Evolutionary conservation across 2,888 invertebrate genomes (phyloP).

Genomic region (Mythimna vitellina): DNA sequence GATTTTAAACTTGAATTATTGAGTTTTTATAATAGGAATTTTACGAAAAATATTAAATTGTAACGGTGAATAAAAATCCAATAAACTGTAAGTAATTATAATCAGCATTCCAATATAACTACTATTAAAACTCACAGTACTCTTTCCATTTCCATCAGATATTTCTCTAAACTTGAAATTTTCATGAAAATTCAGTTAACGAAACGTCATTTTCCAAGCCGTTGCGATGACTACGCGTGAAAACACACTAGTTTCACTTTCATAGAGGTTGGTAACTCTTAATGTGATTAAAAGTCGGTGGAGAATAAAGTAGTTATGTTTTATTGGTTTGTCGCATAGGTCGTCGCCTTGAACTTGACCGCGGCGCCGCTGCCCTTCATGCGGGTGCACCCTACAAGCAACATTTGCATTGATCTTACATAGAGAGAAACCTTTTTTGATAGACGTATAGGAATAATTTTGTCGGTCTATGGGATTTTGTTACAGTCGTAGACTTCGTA

Average conservation of each 20-base stretch:
- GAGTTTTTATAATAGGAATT: not conserved
- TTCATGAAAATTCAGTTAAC: not conserved
- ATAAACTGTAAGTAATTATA: not conserved
- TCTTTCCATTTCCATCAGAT: not conserved
- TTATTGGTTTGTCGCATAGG: conserved; percentile 60
- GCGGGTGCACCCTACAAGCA: conserved; percentile 40
- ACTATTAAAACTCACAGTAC: conserved; percentile 8
- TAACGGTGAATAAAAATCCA: not conserved
- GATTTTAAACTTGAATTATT: not conserved
- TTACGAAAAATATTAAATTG: not conserved
- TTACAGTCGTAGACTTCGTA: conserved; percentile 24
- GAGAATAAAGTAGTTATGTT: conserved; percentile 50
- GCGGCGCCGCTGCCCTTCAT: conserved; percentile 54
- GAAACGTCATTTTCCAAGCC: conserved; percentile 4
- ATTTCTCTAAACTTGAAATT: not conserved
- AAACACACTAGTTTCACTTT: conserved; percentile 8
- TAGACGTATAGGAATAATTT: not conserved
- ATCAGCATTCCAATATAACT: not conserved
- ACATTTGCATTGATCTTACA: conserved; percentile 38
- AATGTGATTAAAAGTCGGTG: conserved; percentile 47
- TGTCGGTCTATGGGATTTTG: conserved; percentile 7
- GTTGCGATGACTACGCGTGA: conserved; percentile 4
- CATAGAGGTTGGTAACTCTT: conserved; percentile 8
- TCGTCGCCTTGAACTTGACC: conserved; percentile 65
- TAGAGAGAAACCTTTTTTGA: conserved; percentile 7